A percentile compares a stretch with the other conserved stretches of the same genome.
Conservation (phyloP, 2,888 invertebrate genomes). For the Villa cingulata region DNA sequence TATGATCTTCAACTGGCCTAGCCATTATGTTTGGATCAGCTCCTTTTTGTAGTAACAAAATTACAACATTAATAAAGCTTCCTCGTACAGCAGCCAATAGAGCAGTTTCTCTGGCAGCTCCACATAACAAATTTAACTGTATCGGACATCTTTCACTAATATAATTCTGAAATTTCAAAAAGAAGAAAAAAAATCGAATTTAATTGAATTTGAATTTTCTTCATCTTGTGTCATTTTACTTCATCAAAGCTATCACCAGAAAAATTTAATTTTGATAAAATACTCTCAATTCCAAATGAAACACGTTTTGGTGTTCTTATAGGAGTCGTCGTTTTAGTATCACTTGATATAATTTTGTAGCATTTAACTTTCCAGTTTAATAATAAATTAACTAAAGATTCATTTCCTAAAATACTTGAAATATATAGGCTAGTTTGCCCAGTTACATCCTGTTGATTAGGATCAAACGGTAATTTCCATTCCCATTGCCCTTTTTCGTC, state of each 20-base stretch:
- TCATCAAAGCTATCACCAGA: slow-evolving; percentile 39
- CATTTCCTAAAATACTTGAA: slow-evolving; percentile 72
- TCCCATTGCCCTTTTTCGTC: slow-evolving; percentile 63
- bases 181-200: no score
- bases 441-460: slow-evolving; percentile 79
- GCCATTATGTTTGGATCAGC: slow-evolving; percentile 67
- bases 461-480: slow-evolving; percentile 80
- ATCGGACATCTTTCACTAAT: slow-evolving; percentile 46
- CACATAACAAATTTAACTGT: slow-evolving; percentile 58
- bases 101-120: slow-evolving; percentile 67
- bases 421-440: slow-evolving; percentile 85
- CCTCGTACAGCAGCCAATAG: slow-evolving; percentile 69
- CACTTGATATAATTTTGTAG: slow-evolving; percentile 30
- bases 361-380: slow-evolving; percentile 54
- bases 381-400: slow-evolving; percentile 60
- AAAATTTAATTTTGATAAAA: slow-evolving; percentile 69
- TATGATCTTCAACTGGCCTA: slow-evolving; percentile 34
- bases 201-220: no score
- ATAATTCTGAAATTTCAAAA: background rate
- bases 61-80: slow-evolving; percentile 56
- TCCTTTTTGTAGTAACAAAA: slow-evolving; percentile 57
- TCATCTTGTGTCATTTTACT: slow-evolving; percentile 36
- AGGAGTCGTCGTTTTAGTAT: slow-evolving; percentile 25
- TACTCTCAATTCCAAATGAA: slow-evolving; percentile 76
- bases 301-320: slow-evolving; percentile 58